Conservation (phyloP, 2,888 invertebrate species). For the Spilosoma lubricipeda region DNA sequence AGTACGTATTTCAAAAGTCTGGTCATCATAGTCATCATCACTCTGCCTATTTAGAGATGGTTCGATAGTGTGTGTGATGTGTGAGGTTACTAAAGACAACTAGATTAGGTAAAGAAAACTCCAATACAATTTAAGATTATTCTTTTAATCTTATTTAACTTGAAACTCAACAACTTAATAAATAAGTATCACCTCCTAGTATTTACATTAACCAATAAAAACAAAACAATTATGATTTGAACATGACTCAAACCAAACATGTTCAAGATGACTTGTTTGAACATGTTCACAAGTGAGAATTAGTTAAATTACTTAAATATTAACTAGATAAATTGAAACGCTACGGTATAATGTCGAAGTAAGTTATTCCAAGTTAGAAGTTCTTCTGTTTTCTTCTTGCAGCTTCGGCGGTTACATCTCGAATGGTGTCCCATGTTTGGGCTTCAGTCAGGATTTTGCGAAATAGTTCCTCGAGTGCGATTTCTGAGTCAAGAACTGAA, state of each 20-base stretch:
- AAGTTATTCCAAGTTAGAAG: constrained; percentile 54
- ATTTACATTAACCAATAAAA: constrained; percentile 22
- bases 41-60: too few species aligned
- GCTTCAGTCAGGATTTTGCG: constrained; percentile 93
- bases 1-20: too few species aligned
- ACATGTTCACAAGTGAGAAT: not conserved
- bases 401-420: constrained; percentile 91
- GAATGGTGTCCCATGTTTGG: constrained; percentile 92
- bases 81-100: too few species aligned
- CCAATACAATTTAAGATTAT: too few species aligned
- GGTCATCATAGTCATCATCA: too few species aligned
- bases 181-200: constrained; percentile 70
- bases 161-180: constrained; percentile 52
- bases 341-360: constrained; percentile 42
- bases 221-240: not conserved
- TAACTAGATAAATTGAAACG: constrained; percentile 42
- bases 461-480: constrained; percentile 91
- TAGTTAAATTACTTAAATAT: not conserved
- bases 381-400: constrained; percentile 87
- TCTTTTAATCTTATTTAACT: constrained; percentile 40
- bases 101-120: too few species aligned
- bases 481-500: constrained; percentile 89
- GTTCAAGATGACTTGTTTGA: not conserved
- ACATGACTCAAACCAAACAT: not conserved
- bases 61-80: too few species aligned